Percentiles rank a stretch among this genome's conserved stretches.
Evolutionary conservation across 2,888 invertebrate genomes (phyloP).

Genomic region (Drosophila infuscata): DNA sequence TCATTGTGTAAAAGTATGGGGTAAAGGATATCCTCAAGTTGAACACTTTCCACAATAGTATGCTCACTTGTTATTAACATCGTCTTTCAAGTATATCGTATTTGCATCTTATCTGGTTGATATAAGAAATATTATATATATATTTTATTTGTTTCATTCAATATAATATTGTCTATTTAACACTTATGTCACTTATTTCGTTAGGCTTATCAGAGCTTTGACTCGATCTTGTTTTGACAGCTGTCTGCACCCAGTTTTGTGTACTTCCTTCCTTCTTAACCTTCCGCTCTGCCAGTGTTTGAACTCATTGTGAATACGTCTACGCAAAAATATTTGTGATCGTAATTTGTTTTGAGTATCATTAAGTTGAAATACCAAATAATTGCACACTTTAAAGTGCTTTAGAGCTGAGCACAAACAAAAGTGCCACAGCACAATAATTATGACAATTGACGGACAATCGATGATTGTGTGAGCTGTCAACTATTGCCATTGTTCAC

Average conservation of each 20-base stretch:
- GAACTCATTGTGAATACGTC: conserved; percentile 18
- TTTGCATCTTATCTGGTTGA: too few species aligned
- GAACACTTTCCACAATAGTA: too few species aligned
- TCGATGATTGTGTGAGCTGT: conserved; percentile 30
- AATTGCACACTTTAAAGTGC: conserved; percentile 72
- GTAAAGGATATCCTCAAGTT: not conserved
- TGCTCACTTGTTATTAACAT: too few species aligned
- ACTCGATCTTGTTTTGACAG: conserved; percentile 20
- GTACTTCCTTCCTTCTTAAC: conserved; percentile 29
- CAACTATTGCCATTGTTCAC: conserved; percentile 24
- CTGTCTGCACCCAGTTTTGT: conserved; percentile 12
- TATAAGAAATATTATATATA: too few species aligned
- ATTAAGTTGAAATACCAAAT: conserved; percentile 53
- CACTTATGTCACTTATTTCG: not conserved
- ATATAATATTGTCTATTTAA: not conserved
- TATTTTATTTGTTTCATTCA: not conserved
- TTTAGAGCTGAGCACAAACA: conserved; percentile 45
- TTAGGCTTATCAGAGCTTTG: conserved; percentile 1
- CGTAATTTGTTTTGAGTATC: conserved; percentile 23
- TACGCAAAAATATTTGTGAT: conserved; percentile 25
- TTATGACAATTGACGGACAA: conserved; percentile 38
- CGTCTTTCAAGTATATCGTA: too few species aligned
- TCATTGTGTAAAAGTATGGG: too few species aligned
- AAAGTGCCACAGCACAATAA: conserved; percentile 24
- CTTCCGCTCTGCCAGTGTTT: conserved; percentile 22